Evolutionary conservation across 2,797 vertebrate species (phyloP).

Genomic region (Chrysolophus pictus): DNA sequence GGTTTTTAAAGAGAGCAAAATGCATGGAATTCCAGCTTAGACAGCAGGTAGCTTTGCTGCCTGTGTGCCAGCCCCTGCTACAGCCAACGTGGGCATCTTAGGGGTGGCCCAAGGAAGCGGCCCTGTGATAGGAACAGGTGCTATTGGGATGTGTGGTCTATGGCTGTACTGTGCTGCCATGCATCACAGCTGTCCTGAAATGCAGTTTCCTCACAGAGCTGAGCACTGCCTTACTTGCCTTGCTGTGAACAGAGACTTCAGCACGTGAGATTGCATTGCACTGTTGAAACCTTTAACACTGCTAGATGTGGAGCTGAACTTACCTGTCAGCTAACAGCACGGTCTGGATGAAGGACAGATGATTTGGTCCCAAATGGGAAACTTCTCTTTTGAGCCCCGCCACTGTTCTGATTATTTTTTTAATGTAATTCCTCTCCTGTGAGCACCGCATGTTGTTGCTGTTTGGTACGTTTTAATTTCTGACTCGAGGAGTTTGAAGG

Average conservation of each 20-base stretch:
- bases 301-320: not conserved
- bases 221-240: fast-evolving
- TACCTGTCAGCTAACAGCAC: not conserved
- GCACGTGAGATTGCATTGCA: fast-evolving
- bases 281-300: not conserved
- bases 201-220: not conserved
- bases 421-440: no score
- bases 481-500: not conserved
- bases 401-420: fast-evolving
- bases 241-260: fast-evolving
- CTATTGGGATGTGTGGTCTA: not conserved
- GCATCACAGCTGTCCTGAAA: not conserved
- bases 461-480: no score
- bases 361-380: not conserved
- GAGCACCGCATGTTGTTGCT: fast-evolving
- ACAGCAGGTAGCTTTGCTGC: not conserved
- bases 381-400: no score
- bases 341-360: not conserved
- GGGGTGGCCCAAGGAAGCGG: fast-evolving
- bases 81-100: fast-evolving
- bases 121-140: fast-evolving
- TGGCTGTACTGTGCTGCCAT: not conserved
- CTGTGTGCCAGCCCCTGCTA: not conserved
- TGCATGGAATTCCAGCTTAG: no score
- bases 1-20: not conserved